phyloP scores from a whole-genome alignment of 2,888 invertebrate species.

The Lottia scabra region DNA sequence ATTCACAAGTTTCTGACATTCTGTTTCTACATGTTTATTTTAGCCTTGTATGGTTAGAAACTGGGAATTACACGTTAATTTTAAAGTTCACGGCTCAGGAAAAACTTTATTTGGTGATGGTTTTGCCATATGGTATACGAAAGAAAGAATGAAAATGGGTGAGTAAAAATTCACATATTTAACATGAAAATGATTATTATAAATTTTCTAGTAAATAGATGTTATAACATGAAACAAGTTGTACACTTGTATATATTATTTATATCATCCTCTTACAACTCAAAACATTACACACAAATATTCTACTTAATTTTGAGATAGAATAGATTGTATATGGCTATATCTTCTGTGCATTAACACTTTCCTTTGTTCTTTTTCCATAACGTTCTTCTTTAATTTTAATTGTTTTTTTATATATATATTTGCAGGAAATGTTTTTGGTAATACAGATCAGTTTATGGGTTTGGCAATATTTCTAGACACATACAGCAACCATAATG shows the following conservation, averaged over 20 bases:
- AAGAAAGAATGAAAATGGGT: conserved; percentile 62
- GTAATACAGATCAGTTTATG: conserved; percentile 91
- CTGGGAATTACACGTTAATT: conserved; percentile 97
- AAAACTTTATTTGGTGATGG: conserved; percentile 97
- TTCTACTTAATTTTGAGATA: too few relatives aligned
- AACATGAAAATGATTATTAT: too few relatives aligned
- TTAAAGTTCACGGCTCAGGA: conserved; percentile 95
- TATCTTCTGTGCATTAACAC: too few relatives aligned
- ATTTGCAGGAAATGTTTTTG: conserved; percentile 87
- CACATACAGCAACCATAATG: conserved; percentile 99
- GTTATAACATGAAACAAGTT: too few relatives aligned
- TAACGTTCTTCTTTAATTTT: not conserved
- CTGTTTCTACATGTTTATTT: conserved; percentile 32
- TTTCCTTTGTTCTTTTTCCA: not conserved
- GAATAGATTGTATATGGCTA: too few relatives aligned
- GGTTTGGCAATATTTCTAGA: conserved; percentile 93
- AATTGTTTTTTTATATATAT: conserved; percentile 21
- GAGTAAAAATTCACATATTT: too few relatives aligned
- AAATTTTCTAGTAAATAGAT: too few relatives aligned
- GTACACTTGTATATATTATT: too few relatives aligned
- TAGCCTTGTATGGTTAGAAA: conserved; percentile 85
- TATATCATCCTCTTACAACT: too few relatives aligned
- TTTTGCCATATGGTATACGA: conserved; percentile 91
- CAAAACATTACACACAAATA: too few relatives aligned
- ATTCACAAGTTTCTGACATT: too few relatives aligned